These are phyloP conservation scores for Podotricha telesiphe DNA, from an alignment of 2,888 invertebrate genomes.

Conservation along the genomic window DNA sequence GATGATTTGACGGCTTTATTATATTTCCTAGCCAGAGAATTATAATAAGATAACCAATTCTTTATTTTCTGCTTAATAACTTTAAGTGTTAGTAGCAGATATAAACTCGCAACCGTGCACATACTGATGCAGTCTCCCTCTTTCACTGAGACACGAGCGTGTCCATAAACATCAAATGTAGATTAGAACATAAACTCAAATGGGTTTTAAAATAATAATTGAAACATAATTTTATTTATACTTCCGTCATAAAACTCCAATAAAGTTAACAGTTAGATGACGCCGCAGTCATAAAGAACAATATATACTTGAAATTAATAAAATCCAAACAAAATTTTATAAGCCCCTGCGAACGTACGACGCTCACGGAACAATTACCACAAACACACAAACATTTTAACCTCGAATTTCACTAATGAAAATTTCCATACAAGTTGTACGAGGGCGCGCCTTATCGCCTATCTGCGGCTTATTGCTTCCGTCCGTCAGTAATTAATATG, in stretches of 20 bases:
- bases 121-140: neutral
- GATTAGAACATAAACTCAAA: slow-evolving; percentile 8
- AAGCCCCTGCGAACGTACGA: slow-evolving; percentile 60
- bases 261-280: slow-evolving; percentile 26
- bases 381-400: slow-evolving; percentile 77
- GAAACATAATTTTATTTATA: slow-evolving; percentile 17
- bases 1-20: too few species aligned
- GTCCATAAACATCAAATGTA: neutral
- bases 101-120: neutral
- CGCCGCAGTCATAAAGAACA: slow-evolving; percentile 25
- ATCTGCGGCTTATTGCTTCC: slow-evolving; percentile 72
- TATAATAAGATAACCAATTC: too few species aligned
- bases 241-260: slow-evolving; percentile 23
- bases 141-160: neutral
- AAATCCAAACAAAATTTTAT: slow-evolving; percentile 65
- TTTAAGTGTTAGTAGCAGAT: too few species aligned
- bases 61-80: too few species aligned
- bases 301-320: slow-evolving; percentile 58
- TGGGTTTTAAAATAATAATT: slow-evolving; percentile 19
- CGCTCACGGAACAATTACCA: slow-evolving; percentile 78
- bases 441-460: slow-evolving; percentile 77
- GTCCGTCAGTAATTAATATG: slow-evolving; percentile 67
- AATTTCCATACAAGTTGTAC: slow-evolving; percentile 61
- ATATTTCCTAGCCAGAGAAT: too few species aligned
- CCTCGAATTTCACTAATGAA: slow-evolving; percentile 80